Conservation (phyloP, 2,888 invertebrate genomes). For the Tetranychus truncatus region DNA sequence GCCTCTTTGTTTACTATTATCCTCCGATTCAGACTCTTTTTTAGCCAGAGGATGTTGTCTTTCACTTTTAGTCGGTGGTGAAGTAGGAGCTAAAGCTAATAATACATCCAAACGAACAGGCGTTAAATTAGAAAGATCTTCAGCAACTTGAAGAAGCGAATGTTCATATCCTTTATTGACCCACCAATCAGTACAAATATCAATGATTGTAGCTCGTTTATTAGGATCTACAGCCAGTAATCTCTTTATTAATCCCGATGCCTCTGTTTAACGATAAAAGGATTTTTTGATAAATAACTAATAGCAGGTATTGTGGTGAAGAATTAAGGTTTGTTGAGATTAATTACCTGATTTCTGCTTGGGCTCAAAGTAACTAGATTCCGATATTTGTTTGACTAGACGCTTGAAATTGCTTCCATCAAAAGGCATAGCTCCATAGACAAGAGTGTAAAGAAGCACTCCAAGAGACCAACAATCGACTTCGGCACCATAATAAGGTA, state of each 20-base stretch:
- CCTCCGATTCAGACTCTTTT: background rate
- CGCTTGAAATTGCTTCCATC: conserved; percentile 95
- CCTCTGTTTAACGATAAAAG: conserved; percentile 42
- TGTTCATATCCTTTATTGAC: conserved; percentile 64
- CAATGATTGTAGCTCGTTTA: conserved; percentile 72
- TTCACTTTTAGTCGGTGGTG: conserved; percentile 27
- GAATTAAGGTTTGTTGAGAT: background rate
- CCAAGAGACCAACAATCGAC: conserved; percentile 65
- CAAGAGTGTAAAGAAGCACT: conserved; percentile 85
- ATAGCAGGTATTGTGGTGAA: background rate
- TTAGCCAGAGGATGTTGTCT: conserved; percentile 2
- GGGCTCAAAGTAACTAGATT: conserved; percentile 93
- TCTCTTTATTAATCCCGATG: conserved; percentile 76
- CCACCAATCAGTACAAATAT: conserved; percentile 93
- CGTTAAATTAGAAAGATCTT: conserved; percentile 70
- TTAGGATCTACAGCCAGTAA: conserved; percentile 83
- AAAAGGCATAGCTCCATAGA: conserved; percentile 97
- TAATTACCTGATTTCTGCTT: conserved; percentile 64
- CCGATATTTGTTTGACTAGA: conserved; percentile 85
- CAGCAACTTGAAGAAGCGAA: conserved; percentile 64
- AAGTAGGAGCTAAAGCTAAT: conserved; percentile 55
- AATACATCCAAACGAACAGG: conserved; percentile 71
- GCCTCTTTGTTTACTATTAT: background rate
- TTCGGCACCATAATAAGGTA: conserved; percentile 91
- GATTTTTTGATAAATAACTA: background rate